Conservation (phyloP, 2,113 vertebrate genomes). For the Zapornia atra region DNA sequence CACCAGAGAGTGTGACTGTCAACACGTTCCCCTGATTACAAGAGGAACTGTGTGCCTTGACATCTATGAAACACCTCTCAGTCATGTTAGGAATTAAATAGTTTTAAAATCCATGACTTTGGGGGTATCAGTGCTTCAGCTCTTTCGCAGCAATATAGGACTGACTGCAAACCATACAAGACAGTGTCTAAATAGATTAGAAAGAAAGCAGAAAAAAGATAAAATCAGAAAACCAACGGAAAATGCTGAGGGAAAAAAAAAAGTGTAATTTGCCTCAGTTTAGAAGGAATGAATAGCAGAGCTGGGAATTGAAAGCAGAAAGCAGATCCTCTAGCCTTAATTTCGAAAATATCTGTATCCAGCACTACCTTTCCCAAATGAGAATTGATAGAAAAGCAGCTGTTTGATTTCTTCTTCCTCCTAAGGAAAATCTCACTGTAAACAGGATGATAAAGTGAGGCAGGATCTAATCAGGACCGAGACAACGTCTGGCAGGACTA, state of each 20-base stretch:
- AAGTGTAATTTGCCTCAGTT: neutral
- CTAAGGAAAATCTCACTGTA: neutral
- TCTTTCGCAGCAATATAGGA: neutral
- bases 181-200: neutral
- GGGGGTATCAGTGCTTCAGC: neutral
- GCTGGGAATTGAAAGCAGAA: neutral
- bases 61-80: neutral
- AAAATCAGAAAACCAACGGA: neutral
- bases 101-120: neutral
- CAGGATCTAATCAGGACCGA: neutral
- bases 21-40: neutral
- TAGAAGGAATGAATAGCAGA: conserved; percentile 1
- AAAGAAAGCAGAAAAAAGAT: neutral
- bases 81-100: neutral
- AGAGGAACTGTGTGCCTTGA: neutral
- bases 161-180: neutral
- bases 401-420: neutral
- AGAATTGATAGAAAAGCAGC: conserved; percentile 9
- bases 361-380: neutral
- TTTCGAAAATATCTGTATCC: neutral
- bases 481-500: neutral
- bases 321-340: neutral
- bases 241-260: neutral
- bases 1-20: accelerated
- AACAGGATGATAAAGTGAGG: neutral